phyloP scores from a whole-genome alignment of 1,140 invertebrate genomes.

The Drosophila pseudoobscura region DNA sequence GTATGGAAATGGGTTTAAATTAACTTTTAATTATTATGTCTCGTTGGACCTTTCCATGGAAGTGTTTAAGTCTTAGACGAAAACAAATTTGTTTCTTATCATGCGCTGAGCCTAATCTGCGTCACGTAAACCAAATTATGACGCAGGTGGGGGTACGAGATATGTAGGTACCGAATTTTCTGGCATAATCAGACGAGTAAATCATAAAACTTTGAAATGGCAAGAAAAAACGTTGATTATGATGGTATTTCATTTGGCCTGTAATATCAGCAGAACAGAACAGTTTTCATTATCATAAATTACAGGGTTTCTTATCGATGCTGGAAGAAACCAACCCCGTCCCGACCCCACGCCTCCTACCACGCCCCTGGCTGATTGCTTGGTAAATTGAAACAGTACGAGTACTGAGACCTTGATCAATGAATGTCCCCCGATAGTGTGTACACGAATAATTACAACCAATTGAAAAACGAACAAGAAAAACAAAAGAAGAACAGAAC shows the following conservation, averaged over 20 bases:
- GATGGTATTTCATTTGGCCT: too few species aligned
- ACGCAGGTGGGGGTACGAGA: slow-evolving; percentile 5
- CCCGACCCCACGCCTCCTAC: too few species aligned
- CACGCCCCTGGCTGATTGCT: slow-evolving; percentile 19
- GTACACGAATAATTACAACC: not conserved
- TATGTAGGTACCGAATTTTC: not conserved
- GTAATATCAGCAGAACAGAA: too few species aligned
- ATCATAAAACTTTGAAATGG: slow-evolving; percentile 6
- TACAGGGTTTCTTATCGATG: too few species aligned
- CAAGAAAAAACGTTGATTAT: too few species aligned
- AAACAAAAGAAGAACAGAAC: too few species aligned
- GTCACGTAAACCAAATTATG: slow-evolving; percentile 11
- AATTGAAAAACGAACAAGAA: slow-evolving; percentile 4
- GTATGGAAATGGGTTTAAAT: too few species aligned
- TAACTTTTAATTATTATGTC: too few species aligned
- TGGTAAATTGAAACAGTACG: slow-evolving; percentile 11
- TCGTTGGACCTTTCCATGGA: too few species aligned
- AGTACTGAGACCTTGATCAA: slow-evolving; percentile 24
- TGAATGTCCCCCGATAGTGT: slow-evolving; percentile 5
- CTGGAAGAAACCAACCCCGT: too few species aligned
- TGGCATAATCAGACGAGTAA: too few species aligned
- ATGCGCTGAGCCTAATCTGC: slow-evolving; percentile 6
- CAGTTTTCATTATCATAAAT: too few species aligned
- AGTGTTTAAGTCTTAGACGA: not conserved
- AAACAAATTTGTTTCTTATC: not conserved